Evolutionary conservation across 2,888 invertebrate species (phyloP), one percentile per base, ranked within the genome.

Genomic region (Pogonocherus hispidulus): DNA sequence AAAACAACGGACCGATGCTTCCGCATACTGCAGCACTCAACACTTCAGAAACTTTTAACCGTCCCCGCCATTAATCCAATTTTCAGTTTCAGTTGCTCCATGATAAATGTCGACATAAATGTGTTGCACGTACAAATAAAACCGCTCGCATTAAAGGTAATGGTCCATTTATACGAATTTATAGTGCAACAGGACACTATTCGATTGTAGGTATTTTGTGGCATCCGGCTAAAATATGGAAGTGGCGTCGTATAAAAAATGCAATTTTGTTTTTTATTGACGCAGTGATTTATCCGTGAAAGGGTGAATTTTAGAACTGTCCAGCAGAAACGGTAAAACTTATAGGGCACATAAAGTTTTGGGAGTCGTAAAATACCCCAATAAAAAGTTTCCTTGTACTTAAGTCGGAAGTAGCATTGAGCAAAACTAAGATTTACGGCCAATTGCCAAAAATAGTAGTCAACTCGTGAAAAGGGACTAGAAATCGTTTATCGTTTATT

Each of bases 41-140:
- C n/a, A n/a, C n/a, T n/a, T n/a, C n/a, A 32, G 8, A 9, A 32
- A 32, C 32, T 32, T 9, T 8, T 32, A 9, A 1, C 32, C 32
- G 9, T 32, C 32, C 9, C 3, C 32, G 8, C 32, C 11, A 32
- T 32, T 32, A 32, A 32, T 32, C 32, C 11, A 32, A 32, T 32
- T 32, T 32, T 32, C 32, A 32, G 32, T 32, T 32, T 32, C 32
- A 32, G 32, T 32, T 32, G 47, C 3, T 19, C 20, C 16, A 20
- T 47, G 47, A 47, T 20, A 6, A 47, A 47, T 47, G n/a, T 20
- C 47, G 20, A 47, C 47, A 8, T 47, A 47, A 47, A 47, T 47
- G 19, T 47, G 18, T 47, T n/a, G 3, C 19, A 20, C 5, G 47
- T n/a, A 32, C 8, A 47, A 47, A 47, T 47, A 47, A 47, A 47